phyloP scores from a whole-genome alignment of 2,113 vertebrate genomes.

The Microtus oregoni region DNA sequence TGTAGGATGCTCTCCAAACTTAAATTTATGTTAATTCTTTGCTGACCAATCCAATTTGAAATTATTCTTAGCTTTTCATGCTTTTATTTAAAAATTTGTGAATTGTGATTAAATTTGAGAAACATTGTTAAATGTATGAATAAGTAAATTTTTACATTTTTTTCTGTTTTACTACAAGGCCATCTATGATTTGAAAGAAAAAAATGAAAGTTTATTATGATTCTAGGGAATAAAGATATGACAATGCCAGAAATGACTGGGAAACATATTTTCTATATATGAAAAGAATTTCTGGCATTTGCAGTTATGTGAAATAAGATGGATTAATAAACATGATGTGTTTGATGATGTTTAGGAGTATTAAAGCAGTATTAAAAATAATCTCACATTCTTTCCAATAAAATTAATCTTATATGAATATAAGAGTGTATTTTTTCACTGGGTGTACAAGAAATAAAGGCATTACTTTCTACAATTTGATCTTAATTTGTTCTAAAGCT shows the following conservation, averaged over 20 bases:
- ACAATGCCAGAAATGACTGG: not conserved
- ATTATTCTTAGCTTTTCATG: not conserved
- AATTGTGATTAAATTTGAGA: constrained; percentile 2
- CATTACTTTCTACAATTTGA: not conserved
- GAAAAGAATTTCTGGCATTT: not conserved
- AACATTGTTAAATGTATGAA: not conserved
- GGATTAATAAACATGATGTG: not conserved
- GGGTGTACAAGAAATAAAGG: not conserved
- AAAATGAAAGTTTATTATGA: constrained; percentile 27
- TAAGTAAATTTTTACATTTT: not conserved
- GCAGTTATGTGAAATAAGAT: constrained; percentile 3
- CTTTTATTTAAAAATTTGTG: constrained; percentile 28
- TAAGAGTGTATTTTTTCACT: too few species aligned
- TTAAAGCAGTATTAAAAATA: not conserved
- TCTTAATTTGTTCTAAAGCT: not conserved
- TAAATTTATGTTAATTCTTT: constrained; percentile 14
- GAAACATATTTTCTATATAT: constrained; percentile 14
- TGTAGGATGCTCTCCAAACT: not conserved
- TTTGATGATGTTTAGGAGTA: not conserved
- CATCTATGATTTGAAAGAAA: not conserved
- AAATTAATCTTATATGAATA: not conserved
- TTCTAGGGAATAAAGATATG: constrained; percentile 38
- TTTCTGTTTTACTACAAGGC: not conserved
- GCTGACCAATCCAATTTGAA: not conserved
- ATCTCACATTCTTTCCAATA: not conserved